These are phyloP conservation scores for Aplidium turbinatum DNA, from an alignment of 23 tunicate genomes.

Conservation along the genomic window DNA sequence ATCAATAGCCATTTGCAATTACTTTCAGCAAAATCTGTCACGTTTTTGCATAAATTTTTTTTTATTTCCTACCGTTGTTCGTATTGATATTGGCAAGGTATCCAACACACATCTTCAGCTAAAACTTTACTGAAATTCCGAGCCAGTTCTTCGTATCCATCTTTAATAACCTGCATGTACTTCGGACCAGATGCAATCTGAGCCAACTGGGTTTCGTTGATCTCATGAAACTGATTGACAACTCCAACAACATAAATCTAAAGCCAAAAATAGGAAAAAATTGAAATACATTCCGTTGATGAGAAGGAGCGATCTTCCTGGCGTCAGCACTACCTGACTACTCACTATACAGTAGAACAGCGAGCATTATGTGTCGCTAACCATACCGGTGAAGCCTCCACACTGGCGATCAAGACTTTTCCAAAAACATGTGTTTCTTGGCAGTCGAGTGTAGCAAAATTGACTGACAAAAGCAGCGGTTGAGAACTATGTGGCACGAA, in stretches of 20 bases:
- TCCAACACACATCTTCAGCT: constrained; percentile 61
- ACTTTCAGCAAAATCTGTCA: background rate
- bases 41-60: background rate
- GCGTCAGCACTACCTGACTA: too few relatives aligned
- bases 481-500: too few relatives aligned
- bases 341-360: too few relatives aligned
- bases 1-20: background rate
- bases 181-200: constrained; percentile 50
- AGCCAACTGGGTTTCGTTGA: constrained; percentile 30
- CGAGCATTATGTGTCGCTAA: too few relatives aligned
- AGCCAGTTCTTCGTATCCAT: constrained; percentile 56
- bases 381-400: too few relatives aligned
- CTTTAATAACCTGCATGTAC: constrained; percentile 52
- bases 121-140: constrained; percentile 28
- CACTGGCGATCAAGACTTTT: too few relatives aligned
- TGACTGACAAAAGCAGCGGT: too few relatives aligned
- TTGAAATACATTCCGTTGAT: too few relatives aligned
- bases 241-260: constrained; percentile 70
- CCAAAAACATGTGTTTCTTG: too few relatives aligned
- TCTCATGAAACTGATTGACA: constrained; percentile 21
- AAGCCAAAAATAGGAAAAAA: background rate
- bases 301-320: too few relatives aligned
- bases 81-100: constrained; percentile 63
- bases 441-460: too few relatives aligned
- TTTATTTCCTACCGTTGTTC: constrained; percentile 39